Evolutionary conservation across 2,888 invertebrate genomes (phyloP), one percentile per base, ranked within the genome.

Genomic region (Eledone cirrhosa): DNA sequence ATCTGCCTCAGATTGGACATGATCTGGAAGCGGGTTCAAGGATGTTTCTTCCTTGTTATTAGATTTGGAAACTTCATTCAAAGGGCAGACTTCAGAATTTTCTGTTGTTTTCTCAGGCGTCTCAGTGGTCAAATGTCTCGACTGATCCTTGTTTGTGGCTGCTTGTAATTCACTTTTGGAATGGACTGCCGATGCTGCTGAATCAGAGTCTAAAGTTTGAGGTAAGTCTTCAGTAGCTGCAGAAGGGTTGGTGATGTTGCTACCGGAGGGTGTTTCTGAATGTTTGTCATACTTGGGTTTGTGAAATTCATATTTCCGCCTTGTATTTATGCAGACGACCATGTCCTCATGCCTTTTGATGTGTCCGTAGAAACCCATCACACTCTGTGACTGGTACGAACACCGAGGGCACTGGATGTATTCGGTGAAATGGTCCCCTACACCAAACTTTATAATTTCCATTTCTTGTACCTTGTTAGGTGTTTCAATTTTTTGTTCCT

Each of bases 281-380:
- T 41, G 11, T 41, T 41, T 41, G 41, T 41, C 63, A 63, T 27
- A 11, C 31, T 72, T 72, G 13, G 72, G 31, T 41, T 72, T 72
- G n/a, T 72, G 72, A n/a, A 72, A 72, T 22, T 72, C 72, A 8
- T 72, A 72, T 33, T 72, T 72, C 14, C 72, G 27, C 2, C 72
- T 31, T 1, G 72, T 72, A 41, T 33, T 72, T 8, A 72, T 72
- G 7, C 41, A 41, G 7, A 72, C 72, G 1, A 72, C 72, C 8
- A 72, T 31, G 41, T 72, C 31, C 22, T 27, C 27, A 14, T 72
- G 72, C 14, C 72, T 29, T 72, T 72, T 72, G 33, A 72, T 72
- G 41, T 72, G 72, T 11, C 72, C 72, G 8, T 72, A 72, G 41
- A 72, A 72, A 29, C 72, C 72, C 72, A 72, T 72, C 7, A 72